Evolutionary conservation across 2,113 vertebrate genomes (phyloP).

Genomic region (Caranx ignobilis): DNA sequence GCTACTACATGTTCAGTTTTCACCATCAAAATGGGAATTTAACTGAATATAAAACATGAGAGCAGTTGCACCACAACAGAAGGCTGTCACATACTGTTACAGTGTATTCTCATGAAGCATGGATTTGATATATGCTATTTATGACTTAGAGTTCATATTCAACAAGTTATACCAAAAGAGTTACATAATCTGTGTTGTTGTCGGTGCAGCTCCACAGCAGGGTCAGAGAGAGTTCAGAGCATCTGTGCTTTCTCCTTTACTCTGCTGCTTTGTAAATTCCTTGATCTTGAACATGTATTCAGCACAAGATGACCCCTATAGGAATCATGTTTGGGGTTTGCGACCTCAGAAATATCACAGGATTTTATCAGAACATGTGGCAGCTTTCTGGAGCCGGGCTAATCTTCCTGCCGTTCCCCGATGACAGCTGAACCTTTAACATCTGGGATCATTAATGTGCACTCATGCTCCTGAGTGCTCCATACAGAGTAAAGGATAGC

Average conservation of each 20-base stretch:
- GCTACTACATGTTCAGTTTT: background rate
- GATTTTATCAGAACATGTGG: background rate
- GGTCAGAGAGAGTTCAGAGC: background rate
- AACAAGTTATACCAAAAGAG: background rate
- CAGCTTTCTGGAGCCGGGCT: conserved; percentile 2
- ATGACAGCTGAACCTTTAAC: conserved; percentile 36
- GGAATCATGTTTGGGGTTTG: background rate
- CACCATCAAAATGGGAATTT: background rate
- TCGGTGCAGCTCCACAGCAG: background rate
- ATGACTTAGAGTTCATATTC: background rate
- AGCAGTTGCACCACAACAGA: background rate
- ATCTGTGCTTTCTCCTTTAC: background rate
- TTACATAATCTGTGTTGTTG: no score
- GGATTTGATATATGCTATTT: background rate
- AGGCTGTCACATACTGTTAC: background rate
- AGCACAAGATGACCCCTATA: background rate
- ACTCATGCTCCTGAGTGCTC: conserved; percentile 26
- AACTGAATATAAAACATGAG: background rate
- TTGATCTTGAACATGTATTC: conserved; percentile 1
- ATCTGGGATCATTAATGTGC: conserved; percentile 56
- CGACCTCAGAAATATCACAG: background rate
- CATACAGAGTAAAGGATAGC: background rate
- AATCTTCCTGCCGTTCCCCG: conserved; percentile 16
- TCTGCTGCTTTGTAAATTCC: background rate
- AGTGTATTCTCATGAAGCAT: no score